These are phyloP conservation scores for Nycteola revayana DNA, from an alignment of 2,888 invertebrate genomes.

Conservation along the genomic window DNA sequence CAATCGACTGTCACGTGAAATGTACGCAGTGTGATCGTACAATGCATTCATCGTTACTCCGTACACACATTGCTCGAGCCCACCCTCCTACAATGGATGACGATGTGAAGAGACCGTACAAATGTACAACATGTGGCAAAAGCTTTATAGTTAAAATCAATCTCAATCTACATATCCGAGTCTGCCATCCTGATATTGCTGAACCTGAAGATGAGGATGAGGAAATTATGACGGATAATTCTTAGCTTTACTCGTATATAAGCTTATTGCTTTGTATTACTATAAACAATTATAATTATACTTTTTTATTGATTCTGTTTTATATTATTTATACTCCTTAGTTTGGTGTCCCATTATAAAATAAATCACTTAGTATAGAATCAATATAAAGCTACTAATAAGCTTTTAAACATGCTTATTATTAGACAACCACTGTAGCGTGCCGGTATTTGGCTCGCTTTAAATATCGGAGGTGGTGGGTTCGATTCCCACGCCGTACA, in stretches of 20 bases:
- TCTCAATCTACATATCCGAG: constrained; percentile 70
- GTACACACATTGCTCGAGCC: constrained; percentile 65
- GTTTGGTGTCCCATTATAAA: too few relatives aligned
- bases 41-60: constrained; percentile 65
- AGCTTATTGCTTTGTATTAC: constrained; percentile 56
- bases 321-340: not conserved
- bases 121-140: constrained; percentile 72
- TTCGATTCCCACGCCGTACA: too few relatives aligned
- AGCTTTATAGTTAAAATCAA: constrained; percentile 76
- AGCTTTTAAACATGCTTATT: too few relatives aligned
- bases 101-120: constrained; percentile 71
- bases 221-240: constrained; percentile 74
- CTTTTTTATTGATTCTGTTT: constrained; percentile 57
- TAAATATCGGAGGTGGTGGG: too few relatives aligned
- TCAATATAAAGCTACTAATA: too few relatives aligned
- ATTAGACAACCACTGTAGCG: too few relatives aligned
- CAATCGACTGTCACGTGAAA: constrained; percentile 72
- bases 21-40: constrained; percentile 72
- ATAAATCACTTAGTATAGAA: too few relatives aligned
- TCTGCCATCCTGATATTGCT: constrained; percentile 71
- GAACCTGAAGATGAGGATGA: constrained; percentile 75
- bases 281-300: constrained; percentile 61
- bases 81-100: constrained; percentile 64
- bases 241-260: constrained; percentile 47
- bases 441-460: too few relatives aligned